Percentiles rank a stretch among this genome's conserved stretches.
These are phyloP conservation scores for Eledone cirrhosa DNA, from an alignment of 2,888 invertebrate genomes.

Conservation along the genomic window DNA sequence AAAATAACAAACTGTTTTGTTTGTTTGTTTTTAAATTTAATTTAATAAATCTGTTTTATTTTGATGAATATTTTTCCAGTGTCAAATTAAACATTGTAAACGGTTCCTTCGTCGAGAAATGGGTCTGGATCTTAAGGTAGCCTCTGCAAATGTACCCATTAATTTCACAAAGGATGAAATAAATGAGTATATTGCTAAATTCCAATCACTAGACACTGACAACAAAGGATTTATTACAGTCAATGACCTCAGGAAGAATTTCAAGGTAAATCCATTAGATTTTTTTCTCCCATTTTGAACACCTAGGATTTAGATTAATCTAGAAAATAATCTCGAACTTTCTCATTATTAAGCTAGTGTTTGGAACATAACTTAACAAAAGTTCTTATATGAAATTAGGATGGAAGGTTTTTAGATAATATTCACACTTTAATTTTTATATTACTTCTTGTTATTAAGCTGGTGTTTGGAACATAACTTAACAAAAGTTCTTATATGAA, in stretches of 20 bases:
- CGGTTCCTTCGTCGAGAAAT: slow-evolving; percentile 93
- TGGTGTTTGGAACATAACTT: too few species aligned
- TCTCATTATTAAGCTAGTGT: too few species aligned
- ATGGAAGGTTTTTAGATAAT: too few species aligned
- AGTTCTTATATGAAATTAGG: too few species aligned
- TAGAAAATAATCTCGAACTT: too few species aligned
- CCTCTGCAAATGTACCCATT: slow-evolving; percentile 86
- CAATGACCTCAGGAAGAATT: slow-evolving; percentile 92
- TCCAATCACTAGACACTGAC: slow-evolving; percentile 94
- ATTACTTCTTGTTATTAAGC: too few species aligned
- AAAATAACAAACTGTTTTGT: too few species aligned
- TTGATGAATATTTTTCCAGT: slow-evolving; percentile 69
- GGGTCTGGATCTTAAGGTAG: slow-evolving; percentile 93
- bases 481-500: too few species aligned
- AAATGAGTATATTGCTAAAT: slow-evolving; percentile 90
- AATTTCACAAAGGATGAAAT: slow-evolving; percentile 94
- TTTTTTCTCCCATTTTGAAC: background rate
- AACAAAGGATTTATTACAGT: slow-evolving; percentile 98
- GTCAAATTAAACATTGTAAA: slow-evolving; percentile 81
- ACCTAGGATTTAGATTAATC: too few species aligned
- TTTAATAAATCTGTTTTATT: background rate
- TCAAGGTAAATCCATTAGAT: slow-evolving; percentile 78
- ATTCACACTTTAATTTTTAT: too few species aligned
- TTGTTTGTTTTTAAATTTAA: too few species aligned
- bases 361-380: too few species aligned